Percentiles rank a stretch among this genome's conserved stretches.
These are phyloP conservation scores for Parus major DNA, from an alignment of 2,113 vertebrate genomes.

Conservation along the genomic window DNA sequence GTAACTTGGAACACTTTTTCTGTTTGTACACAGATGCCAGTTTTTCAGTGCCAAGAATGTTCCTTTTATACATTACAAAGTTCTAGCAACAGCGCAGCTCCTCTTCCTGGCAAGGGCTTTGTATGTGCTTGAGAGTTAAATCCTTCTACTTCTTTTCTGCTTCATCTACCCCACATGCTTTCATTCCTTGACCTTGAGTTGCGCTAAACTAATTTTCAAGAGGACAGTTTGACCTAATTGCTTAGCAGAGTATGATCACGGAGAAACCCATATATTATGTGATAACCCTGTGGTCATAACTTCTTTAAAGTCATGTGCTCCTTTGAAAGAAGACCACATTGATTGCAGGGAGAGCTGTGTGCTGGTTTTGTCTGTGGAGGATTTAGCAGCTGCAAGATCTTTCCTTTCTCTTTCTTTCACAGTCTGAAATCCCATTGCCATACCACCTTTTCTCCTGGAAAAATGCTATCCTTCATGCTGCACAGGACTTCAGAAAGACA, in stretches of 20 bases:
- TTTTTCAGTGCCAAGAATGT: constrained; percentile 14
- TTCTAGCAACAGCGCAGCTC: not conserved
- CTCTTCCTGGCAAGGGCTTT: not conserved
- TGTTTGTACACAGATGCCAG: constrained; percentile 1
- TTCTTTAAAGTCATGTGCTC: not conserved
- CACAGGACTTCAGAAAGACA: not conserved
- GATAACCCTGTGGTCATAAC: not conserved
- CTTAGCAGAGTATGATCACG: constrained; percentile 41
- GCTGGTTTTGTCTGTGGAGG: not conserved
- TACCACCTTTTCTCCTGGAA: not conserved
- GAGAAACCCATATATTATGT: not conserved
- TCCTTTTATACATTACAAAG: not conserved
- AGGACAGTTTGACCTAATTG: constrained; percentile 56
- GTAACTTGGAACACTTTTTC: not conserved
- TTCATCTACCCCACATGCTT: not conserved
- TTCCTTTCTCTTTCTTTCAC: not conserved
- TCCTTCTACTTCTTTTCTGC: constrained; percentile 17
- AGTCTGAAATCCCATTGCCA: not conserved
- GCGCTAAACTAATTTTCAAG: constrained; percentile 38
- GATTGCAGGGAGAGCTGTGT: not conserved
- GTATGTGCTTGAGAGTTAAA: not conserved
- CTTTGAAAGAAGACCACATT: not conserved
- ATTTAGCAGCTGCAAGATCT: not conserved
- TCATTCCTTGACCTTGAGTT: constrained; percentile 41
- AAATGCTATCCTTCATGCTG: not conserved